Evolutionary conservation across 2,797 vertebrate species (phyloP), one percentile per base, ranked within the genome.

Genomic region (Rhabdophis nuchalis): DNA sequence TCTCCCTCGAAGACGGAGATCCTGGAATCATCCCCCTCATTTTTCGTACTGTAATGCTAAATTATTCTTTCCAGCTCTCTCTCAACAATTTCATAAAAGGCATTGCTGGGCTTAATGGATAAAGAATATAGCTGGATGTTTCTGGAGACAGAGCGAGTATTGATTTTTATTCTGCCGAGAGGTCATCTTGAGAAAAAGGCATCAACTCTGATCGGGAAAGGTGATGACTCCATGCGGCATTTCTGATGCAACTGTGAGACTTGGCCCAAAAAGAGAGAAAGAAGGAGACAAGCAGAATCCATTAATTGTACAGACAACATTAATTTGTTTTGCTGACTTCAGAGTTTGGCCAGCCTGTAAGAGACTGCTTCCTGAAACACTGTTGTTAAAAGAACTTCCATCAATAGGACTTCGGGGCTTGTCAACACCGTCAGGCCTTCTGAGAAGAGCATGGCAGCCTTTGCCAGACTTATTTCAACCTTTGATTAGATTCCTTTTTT

Each of bases 51-150:
- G 89, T 90, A 92, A 85, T 93, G 91, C 93, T 91, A 92, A 91
- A 92, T 93, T 68, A 90, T 68, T 54, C 85, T 88, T 92, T 90
- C 92, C 46, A 90, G 94, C 92, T 94, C 94, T 92, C 89, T 95
- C 90, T 87, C 16, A 56, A 88, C 90, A 16, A 94, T 97, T 96
- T 96, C 91, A 86, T 96, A 94, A 95, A 94, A 96, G 95, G 91
- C 95, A 52, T 86, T 91, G 88, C 92, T 91, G 88, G 54, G 52
- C 92, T 94, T 96, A 94, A 93, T 95, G 92, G 92, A 90, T 95
- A 91, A 93, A 92, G 94, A 93, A 92, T 94, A 93, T 20, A 93
- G 72, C n/a, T 29, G 13, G 92, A 29, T 7, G 36, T 95, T 93
- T 88, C 90, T 94, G 92, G 85, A 95, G 94, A 93, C 29, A 64